These are phyloP conservation scores for Nasonia giraulti DNA, from an alignment of 1,140 invertebrate genomes.

Conservation along the genomic window DNA sequence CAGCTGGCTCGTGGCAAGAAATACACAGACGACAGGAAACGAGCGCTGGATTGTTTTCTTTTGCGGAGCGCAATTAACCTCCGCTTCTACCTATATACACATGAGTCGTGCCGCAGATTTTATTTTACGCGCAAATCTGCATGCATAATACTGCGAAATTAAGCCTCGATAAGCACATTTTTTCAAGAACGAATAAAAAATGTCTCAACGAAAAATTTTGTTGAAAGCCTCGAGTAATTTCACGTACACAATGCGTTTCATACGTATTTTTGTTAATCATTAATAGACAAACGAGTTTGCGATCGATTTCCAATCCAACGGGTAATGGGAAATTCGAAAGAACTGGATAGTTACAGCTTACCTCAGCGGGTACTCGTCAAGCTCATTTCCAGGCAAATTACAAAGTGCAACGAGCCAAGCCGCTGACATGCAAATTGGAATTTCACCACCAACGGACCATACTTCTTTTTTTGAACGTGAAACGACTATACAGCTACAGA, in stretches of 20 bases:
- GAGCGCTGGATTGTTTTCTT: conserved; percentile 30
- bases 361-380: neutral
- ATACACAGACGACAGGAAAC: conserved; percentile 38
- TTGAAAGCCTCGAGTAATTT: too few relatives aligned
- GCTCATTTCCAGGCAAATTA: conserved; percentile 36
- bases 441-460: neutral
- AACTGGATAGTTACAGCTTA: neutral
- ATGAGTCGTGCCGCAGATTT: neutral
- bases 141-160: neutral
- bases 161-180: neutral
- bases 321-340: neutral
- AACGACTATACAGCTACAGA: too few relatives aligned
- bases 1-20: conserved; percentile 6
- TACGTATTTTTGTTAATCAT: neutral
- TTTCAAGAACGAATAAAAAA: too few relatives aligned
- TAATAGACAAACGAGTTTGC: neutral
- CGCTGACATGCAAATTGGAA: conserved; percentile 33
- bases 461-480: neutral
- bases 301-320: conserved; percentile 16
- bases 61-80: conserved; percentile 33
- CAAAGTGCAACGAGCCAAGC: conserved; percentile 8
- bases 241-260: too few relatives aligned
- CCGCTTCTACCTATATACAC: neutral
- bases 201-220: too few relatives aligned
- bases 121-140: neutral